Conservation (phyloP, 2,888 invertebrate species). For the Leptodirus hochenwartii region DNA sequence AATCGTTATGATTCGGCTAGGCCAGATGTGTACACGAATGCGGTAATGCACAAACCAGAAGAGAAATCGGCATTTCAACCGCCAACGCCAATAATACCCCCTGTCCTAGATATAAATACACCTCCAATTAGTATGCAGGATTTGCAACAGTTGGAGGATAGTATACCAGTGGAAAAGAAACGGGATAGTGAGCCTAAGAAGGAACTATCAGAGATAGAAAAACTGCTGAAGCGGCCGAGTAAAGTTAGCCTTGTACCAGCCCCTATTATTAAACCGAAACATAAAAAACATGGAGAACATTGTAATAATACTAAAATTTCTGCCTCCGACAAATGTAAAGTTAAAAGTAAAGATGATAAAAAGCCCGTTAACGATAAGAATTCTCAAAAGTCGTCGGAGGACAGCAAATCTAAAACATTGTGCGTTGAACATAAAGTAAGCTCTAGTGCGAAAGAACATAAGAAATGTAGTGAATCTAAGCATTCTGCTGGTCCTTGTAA, state of each 20-base stretch:
- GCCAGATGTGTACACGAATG: constrained; percentile 10
- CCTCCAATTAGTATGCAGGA: constrained; percentile 24
- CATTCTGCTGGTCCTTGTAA: too few relatives aligned
- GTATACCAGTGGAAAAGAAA: constrained; percentile 1
- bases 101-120: constrained; percentile 18
- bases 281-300: neutral
- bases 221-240: neutral
- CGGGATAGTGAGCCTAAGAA: neutral
- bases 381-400: constrained; percentile 1
- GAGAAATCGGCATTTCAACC: too few relatives aligned
- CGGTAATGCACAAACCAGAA: too few relatives aligned
- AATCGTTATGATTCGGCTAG: constrained; percentile 9
- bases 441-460: neutral
- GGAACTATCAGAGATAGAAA: neutral
- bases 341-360: constrained; percentile 8
- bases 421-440: neutral
- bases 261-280: constrained; percentile 12
- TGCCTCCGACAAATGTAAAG: constrained; percentile 5
- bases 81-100: neutral
- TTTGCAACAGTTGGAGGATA: constrained; percentile 17
- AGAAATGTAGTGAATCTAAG: constrained; percentile 7
- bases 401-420: neutral
- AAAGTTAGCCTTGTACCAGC: constrained; percentile 13
- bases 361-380: constrained; percentile 4
- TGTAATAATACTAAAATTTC: constrained; percentile 1